Percentiles rank a stretch among this genome's conserved stretches.
Evolutionary conservation across 2,888 invertebrate species (phyloP).

Genomic region (Strigamia maritima): DNA sequence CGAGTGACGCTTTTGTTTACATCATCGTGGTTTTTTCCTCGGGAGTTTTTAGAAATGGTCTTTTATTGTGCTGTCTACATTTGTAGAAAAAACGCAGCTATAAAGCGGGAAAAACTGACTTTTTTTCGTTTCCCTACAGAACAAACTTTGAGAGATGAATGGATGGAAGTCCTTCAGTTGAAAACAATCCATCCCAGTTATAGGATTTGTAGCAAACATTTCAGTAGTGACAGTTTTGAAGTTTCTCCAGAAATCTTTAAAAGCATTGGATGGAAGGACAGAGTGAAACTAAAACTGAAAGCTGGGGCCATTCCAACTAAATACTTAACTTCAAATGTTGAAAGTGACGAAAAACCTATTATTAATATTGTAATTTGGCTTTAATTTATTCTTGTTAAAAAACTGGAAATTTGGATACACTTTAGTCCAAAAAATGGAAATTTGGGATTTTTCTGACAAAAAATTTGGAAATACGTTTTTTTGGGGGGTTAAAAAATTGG

Average conservation of each 20-base stretch:
- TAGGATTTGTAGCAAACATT: neutral
- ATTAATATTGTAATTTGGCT: too few relatives aligned
- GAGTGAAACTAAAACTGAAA: neutral
- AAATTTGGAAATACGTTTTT: too few relatives aligned
- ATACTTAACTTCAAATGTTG: neutral
- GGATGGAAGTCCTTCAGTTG: neutral
- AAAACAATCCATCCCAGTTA: neutral
- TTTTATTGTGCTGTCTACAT: neutral
- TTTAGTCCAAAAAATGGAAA: too few relatives aligned
- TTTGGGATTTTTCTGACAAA: too few relatives aligned
- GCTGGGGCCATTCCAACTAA: neutral
- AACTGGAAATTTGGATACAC: too few relatives aligned
- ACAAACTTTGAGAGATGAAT: neutral
- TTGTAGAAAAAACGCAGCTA: neutral
- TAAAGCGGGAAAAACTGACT: neutral
- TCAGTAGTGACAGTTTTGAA: neutral
- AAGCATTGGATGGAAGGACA: neutral
- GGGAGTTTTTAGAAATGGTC: too few relatives aligned
- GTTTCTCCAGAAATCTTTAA: neutral
- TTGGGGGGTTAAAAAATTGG: too few relatives aligned
- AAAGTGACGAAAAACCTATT: too few relatives aligned
- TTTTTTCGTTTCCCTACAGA: neutral
- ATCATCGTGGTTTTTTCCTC: too few relatives aligned
- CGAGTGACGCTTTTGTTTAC: too few relatives aligned
- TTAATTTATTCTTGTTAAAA: too few relatives aligned